Evolutionary conservation across 2,888 invertebrate species (phyloP).

Genomic region (Syrphus vitripennis): DNA sequence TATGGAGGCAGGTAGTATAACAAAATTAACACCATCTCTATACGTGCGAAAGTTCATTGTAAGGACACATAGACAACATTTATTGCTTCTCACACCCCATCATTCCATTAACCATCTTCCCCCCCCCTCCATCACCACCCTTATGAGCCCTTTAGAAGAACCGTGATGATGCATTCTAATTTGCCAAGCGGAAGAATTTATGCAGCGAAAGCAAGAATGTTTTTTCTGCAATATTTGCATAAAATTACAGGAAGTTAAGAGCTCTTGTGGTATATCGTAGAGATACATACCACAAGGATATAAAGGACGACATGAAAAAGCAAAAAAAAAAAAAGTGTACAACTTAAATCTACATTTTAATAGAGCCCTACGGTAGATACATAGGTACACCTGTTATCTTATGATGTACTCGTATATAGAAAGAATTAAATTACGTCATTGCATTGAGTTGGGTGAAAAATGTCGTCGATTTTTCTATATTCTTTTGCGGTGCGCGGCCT

Average conservation of each 20-base stretch:
- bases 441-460: not conserved
- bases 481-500: constrained; percentile 7
- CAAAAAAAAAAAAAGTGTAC: constrained; percentile 2
- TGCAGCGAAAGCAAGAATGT: constrained; percentile 34
- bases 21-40: constrained; percentile 42
- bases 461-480: constrained; percentile 11
- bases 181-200: constrained; percentile 48
- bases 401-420: not conserved
- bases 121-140: not conserved
- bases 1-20: not conserved
- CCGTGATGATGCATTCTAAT: constrained; percentile 47
- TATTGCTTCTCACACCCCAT: constrained; percentile 20
- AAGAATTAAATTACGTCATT: constrained; percentile 32
- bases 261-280: constrained; percentile 21
- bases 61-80: constrained; percentile 33
- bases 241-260: constrained; percentile 55
- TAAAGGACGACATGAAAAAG: not conserved
- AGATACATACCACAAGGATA: not conserved
- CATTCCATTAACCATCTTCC: not conserved
- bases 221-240: constrained; percentile 57
- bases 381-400: constrained; percentile 50
- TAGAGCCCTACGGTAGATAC: not conserved
- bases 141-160: not conserved
- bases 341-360: constrained; percentile 42
- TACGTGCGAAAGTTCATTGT: constrained; percentile 36